Conservation (phyloP, 2,888 invertebrate genomes). For the Drosophila barbarae region DNA sequence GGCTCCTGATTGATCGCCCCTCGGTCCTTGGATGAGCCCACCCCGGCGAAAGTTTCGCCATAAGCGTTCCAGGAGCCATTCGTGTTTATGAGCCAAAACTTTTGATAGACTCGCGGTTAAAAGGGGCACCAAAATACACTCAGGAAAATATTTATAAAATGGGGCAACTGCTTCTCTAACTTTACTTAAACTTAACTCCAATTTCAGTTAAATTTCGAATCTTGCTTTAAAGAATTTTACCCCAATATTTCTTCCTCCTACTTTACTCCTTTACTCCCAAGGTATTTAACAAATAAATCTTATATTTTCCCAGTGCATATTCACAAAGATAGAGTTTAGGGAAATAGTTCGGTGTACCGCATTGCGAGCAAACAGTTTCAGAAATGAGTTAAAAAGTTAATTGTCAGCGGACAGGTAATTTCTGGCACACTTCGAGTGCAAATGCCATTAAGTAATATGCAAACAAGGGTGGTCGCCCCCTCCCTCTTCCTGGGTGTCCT, state of each 20-base stretch:
- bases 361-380: conserved; percentile 47
- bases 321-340: conserved; percentile 6
- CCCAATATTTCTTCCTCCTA: too few species aligned
- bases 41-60: conserved; percentile 32
- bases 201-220: not conserved
- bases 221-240: too few species aligned
- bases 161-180: not conserved
- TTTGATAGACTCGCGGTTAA: conserved; percentile 31
- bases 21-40: conserved; percentile 25
- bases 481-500: conserved; percentile 6
- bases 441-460: conserved; percentile 74
- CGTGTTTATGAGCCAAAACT: conserved; percentile 63
- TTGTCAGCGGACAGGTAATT: conserved; percentile 74
- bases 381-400: conserved; percentile 73
- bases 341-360: conserved; percentile 31
- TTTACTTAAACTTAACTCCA: not conserved
- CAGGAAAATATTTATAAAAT: conserved; percentile 1
- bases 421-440: conserved; percentile 71
- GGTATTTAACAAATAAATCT: too few species aligned
- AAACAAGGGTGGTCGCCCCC: conserved; percentile 63
- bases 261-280: not conserved
- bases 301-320: not conserved
- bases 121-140: conserved; percentile 2
- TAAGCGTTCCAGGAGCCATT: conserved; percentile 42
- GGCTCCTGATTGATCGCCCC: conserved; percentile 60